Conservation (phyloP, 2,888 invertebrate species). For the Penaeus monodon region DNA sequence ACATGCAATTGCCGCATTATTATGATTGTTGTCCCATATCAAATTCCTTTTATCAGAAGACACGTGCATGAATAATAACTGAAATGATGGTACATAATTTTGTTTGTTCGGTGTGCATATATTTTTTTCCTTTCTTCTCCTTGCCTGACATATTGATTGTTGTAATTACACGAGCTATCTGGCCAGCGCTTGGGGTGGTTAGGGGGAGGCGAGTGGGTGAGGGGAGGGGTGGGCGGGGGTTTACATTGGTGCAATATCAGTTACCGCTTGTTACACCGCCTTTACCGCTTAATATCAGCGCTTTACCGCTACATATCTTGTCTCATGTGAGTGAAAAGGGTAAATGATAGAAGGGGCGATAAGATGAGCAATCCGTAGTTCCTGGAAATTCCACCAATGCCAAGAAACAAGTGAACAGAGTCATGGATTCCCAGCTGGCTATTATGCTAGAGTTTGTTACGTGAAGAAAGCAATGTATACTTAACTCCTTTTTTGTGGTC, state of each 20-base stretch:
- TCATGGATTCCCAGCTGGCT: too few species aligned
- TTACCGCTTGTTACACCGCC: neutral
- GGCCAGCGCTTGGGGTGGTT: neutral
- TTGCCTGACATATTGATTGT: slow-evolving; percentile 54
- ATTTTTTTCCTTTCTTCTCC: slow-evolving; percentile 19
- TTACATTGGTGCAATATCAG: slow-evolving; percentile 31
- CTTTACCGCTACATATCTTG: slow-evolving; percentile 1
- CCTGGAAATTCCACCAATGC: too few species aligned
- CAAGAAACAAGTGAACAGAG: too few species aligned
- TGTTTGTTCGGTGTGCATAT: slow-evolving; percentile 39
- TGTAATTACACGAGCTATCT: slow-evolving; percentile 43
- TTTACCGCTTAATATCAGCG: slow-evolving; percentile 32
- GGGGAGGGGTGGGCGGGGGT: neutral
- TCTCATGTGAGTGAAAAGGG: too few species aligned
- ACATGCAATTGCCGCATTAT: slow-evolving; percentile 60
- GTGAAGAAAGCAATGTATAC: too few species aligned
- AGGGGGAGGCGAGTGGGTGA: too few species aligned
- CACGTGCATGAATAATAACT: slow-evolving; percentile 58
- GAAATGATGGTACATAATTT: slow-evolving; percentile 59
- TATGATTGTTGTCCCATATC: slow-evolving; percentile 59
- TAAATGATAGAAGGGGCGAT: too few species aligned
- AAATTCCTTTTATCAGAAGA: slow-evolving; percentile 59
- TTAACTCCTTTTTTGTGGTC: too few species aligned
- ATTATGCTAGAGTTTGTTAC: too few species aligned
- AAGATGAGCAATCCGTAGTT: too few species aligned